phyloP scores from a whole-genome alignment of 1,140 invertebrate species.

The Cydia pomonella region DNA sequence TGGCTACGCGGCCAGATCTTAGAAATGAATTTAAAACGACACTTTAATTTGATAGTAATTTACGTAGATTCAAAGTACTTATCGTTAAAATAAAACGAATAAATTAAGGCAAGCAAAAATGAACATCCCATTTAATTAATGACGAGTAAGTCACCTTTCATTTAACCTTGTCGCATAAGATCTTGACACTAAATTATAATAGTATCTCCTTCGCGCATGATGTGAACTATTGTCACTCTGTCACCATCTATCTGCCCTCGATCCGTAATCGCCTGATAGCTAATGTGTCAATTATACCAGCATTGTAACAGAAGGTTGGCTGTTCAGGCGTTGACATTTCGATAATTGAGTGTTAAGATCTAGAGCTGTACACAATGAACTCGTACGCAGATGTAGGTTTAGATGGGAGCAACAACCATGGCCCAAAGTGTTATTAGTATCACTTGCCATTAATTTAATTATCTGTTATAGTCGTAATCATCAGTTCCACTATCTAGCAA shows the following conservation, averaged over 20 bases:
- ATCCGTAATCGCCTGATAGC: conserved; percentile 9
- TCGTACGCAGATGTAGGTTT: not conserved
- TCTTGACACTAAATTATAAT: conserved; percentile 21
- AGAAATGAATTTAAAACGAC: too few relatives aligned
- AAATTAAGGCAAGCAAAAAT: not conserved
- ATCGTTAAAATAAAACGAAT: too few relatives aligned
- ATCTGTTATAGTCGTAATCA: not conserved
- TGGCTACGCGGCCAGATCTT: too few relatives aligned
- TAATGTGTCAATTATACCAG: conserved; percentile 24
- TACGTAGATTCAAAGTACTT: too few relatives aligned
- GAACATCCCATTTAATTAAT: not conserved
- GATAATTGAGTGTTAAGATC: conserved; percentile 14
- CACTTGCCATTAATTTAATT: not conserved
- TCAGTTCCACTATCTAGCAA: too few relatives aligned
- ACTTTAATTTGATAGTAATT: too few relatives aligned
- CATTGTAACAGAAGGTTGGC: conserved; percentile 23
- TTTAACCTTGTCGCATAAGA: conserved; percentile 1
- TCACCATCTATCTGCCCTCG: conserved; percentile 10
- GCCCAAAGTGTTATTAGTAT: not conserved
- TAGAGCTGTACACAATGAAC: not conserved
- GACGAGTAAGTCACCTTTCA: conserved; percentile 14
- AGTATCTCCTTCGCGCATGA: conserved; percentile 10
- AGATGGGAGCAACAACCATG: conserved; percentile 2
- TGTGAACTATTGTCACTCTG: conserved; percentile 13
- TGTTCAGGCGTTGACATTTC: conserved; percentile 21